These are phyloP conservation scores for Paramormyrops hopkinsi DNA, from an alignment of 2,797 vertebrate genomes.

Conservation along the genomic window DNA sequence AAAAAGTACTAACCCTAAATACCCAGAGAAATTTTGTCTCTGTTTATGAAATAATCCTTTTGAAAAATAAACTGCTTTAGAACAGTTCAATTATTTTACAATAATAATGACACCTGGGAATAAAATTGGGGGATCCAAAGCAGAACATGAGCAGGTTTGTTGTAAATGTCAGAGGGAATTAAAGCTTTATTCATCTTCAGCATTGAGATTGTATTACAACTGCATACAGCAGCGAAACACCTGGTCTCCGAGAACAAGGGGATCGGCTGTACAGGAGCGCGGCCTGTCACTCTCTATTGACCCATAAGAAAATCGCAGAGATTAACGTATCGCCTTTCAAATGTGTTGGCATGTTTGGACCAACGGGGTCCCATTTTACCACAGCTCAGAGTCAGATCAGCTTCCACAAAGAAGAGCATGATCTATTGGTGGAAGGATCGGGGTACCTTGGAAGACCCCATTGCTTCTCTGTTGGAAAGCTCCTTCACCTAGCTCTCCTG, in stretches of 20 bases:
- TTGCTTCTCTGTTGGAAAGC: slow-evolving; percentile 2
- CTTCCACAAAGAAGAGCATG: slow-evolving; percentile 18
- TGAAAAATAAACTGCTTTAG: neutral
- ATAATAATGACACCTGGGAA: neutral
- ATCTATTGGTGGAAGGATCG: slow-evolving; percentile 18
- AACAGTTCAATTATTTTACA: neutral
- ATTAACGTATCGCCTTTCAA: slow-evolving; percentile 29
- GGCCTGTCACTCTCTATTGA: slow-evolving; percentile 18
- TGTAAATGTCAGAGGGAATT: neutral
- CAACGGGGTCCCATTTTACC: slow-evolving; percentile 14
- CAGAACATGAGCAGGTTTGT: neutral
- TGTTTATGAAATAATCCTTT: neutral
- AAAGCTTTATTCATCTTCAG: neutral
- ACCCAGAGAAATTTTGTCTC: neutral
- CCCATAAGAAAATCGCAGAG: slow-evolving; percentile 16
- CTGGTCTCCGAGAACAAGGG: slow-evolving; percentile 5
- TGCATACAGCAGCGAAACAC: slow-evolving; percentile 17
- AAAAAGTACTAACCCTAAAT: neutral
- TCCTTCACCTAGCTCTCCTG: slow-evolving; percentile 12
- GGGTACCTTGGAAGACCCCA: neutral
- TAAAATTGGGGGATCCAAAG: neutral
- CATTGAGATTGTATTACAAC: slow-evolving; percentile 17
- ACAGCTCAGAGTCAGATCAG: slow-evolving; percentile 20
- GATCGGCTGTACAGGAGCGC: neutral
- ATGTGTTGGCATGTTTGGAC: slow-evolving; percentile 20